Base-by-base conservation (phyloP, 2,888 invertebrate species). In the Dugesia japonica region DNA sequence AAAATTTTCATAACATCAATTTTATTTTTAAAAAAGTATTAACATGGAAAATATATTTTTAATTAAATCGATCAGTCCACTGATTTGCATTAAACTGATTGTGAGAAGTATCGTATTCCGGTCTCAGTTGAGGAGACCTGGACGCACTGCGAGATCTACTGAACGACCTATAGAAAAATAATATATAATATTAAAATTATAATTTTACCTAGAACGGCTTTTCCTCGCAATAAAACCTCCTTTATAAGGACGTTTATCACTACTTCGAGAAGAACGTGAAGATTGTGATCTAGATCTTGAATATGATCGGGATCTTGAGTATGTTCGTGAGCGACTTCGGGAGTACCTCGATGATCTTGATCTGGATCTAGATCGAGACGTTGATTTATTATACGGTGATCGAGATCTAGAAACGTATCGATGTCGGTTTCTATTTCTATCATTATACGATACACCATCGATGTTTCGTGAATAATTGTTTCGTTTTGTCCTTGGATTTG, bases 391-490 rank as follows among this genome's bases (percentile, higher is more conserved):
- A 33, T 28, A 38, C 4, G 26, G 33, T 71, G 28, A 74, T 23
- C 74, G 72, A 1, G 74, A 74, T 31, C 74, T 74, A 17, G 74
- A 74, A n/a, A 17, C 4, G 33, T 31, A 26, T 74, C 74, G 15
- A 1, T 13, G 74, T 9, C n/a, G 1, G 72, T n/a, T n/a, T 15
- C n/a, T 23, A 23, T 28, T 28, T 28, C 72, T 4, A 23, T 56
- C 17, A 56, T n/a, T 23, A n/a, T n/a, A 56, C 7, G 23, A n/a
- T 7, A 20, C n/a, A n/a, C 17, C 17, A 7, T 56, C 56, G 4
- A 23, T 20, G 17, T 56, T 56, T n/a, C 56, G 56, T 4, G 56
- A 56, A 23, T 20, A 56, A 20, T 7, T 20, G 23, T 56, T n/a
- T 56, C 56, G n/a, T 56, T 56, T 56, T 4, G 4, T 20, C 17